Base-by-base conservation (phyloP, 2,113 vertebrate species). In the Zosterops japonicus region DNA sequence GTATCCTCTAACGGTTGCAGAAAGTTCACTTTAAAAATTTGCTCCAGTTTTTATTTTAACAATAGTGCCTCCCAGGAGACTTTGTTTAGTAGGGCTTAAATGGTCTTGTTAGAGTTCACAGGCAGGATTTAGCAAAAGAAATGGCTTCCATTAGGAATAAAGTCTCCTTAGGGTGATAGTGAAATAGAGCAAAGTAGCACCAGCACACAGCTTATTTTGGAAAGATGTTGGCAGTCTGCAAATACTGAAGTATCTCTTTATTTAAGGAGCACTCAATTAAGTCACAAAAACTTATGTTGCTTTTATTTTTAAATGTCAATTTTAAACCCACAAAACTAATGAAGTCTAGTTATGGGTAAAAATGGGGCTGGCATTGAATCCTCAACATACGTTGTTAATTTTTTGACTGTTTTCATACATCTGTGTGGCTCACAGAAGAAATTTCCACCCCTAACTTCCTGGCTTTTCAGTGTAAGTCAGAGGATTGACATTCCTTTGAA, bases 251-350 rank as follows among this genome's bases (percentile, higher is more conserved):
- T 86, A 76, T 46, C 65, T 64, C 90, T 93, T 93, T 89, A 96
- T 74, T 90, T 94, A 89, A 87, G 87, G n/a, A 93, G 44, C 3
- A 1, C 70, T 93, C 69, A 76, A 74, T 93, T 94, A 94, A 94
- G 57, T 82, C 63, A 50, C 84, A 94, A 80, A 87, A 94, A 91
- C 41, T 82, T 82, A 31, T 2, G 61, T 87, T 87, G 72, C 56
- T 47, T 87, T 91, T 78, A 84, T 92, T 94, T 94, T 94, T 85
- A 75, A 94, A 89, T 72, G 89, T 94, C 87, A 87, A 70, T 74
- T 97, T 97, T 82, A 90, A 87, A 86, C 70, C 83, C 86, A 82
- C 82, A 95, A 56, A 89, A 72, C 64, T 83, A 95, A 93, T 80
- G 69, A 93, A 68, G 52, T 78, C 77, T 94, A 70, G 63, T 94